phyloP scores from a whole-genome alignment of 2,797 vertebrate species.

The Thripadectes ignobilis region DNA sequence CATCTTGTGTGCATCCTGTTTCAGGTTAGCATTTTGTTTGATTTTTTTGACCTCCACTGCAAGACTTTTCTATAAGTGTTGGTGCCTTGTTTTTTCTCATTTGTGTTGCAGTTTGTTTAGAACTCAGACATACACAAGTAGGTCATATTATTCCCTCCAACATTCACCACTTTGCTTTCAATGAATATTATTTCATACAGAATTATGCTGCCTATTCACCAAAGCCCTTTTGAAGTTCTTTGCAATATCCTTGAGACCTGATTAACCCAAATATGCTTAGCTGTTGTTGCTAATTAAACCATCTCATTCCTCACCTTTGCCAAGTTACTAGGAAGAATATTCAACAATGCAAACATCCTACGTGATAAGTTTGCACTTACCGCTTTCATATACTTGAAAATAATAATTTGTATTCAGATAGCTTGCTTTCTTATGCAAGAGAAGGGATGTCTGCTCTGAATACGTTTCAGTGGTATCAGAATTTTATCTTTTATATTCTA shows the following conservation, averaged over 20 bases:
- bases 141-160: not conserved
- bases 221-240: constrained; percentile 24
- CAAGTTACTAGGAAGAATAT: not conserved
- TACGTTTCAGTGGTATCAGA: not conserved
- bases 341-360: not conserved
- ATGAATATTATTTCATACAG: not conserved
- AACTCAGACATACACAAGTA: not conserved
- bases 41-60: not conserved
- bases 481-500: not conserved
- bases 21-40: not conserved
- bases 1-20: not conserved
- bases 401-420: not conserved
- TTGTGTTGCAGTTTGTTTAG: not conserved
- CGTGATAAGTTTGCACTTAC: not conserved
- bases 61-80: not conserved
- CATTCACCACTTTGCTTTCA: not conserved
- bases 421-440: not conserved
- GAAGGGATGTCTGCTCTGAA: not conserved
- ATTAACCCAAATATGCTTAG: constrained; percentile 38
- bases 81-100: not conserved
- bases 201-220: constrained; percentile 3
- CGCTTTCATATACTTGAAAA: not conserved
- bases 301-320: not conserved
- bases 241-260: constrained; percentile 3
- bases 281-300: not conserved